Base-by-base conservation (phyloP, 2,113 vertebrate species). In the Dinomys branickii region DNA sequence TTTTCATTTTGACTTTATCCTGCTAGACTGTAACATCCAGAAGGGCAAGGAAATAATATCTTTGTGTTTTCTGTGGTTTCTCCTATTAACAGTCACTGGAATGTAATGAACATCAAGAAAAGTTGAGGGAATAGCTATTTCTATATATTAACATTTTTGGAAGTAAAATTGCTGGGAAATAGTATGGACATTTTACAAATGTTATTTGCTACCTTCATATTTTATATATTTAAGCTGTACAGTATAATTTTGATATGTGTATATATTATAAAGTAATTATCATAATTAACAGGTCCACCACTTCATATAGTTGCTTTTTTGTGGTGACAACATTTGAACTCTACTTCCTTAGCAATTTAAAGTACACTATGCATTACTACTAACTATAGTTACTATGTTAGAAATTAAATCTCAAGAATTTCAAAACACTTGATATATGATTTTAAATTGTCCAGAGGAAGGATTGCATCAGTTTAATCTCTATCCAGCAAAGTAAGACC, bases 381-480 rank as follows among this genome's bases (percentile, higher is more conserved):
- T 88, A n/a, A 38, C 59, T 41, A 33, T 8, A 56, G 77, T 56
- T 54, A 67, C 26, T 22, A 38, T 82, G 33, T 81, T 85, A 26
- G 41, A 44, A 19, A 63, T 63, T n/a, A 38, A 35, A 54, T 28
- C 67, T 63, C 11, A 22, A 65, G 19, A 78, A 86, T 82, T 93
- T 83, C 92, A 52, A 90, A 56, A 87, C 1, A 35, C 92, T 85
- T 91, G n/a, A 50, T 88, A 65, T 67, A 41, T 90, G 38, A 41
- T 82, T 94, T 92, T n/a, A 85, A 85, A 75, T 96, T 82, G 50
- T 88, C 11, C 13, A 88, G 59, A 83, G 58, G 63, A 58, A 82
- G 56, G 24, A n/a, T 33, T 58, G 1, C 93, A 67, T 85, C 28
- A 75, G 47, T 75, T 88, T 33, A 91, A 83, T 88, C 10, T 85